A percentile compares a stretch with the other conserved stretches of the same genome.
These are phyloP conservation scores for Dryoscopus gambensis DNA, from an alignment of 2,113 vertebrate genomes.

Conservation along the genomic window DNA sequence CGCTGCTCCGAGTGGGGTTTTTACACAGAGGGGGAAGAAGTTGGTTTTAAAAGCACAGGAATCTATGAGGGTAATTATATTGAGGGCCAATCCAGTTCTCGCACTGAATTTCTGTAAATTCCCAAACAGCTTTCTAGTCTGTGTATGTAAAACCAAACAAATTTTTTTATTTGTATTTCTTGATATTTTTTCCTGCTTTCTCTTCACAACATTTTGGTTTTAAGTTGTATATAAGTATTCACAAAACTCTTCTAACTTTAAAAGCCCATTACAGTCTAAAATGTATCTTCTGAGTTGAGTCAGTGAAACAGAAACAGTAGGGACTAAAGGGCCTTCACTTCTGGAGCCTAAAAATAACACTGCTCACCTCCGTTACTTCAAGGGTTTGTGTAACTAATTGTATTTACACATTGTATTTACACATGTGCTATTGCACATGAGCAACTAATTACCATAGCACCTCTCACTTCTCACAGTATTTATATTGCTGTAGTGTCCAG, in stretches of 20 bases:
- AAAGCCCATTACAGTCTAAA: not conserved
- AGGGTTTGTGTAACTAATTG: not conserved
- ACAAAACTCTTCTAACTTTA: not conserved
- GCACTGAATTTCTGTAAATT: not conserved
- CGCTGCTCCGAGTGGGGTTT: rapidly evolving
- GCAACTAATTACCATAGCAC: not conserved
- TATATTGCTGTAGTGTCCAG: not conserved
- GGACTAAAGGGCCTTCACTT: not conserved
- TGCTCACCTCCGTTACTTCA: not conserved
- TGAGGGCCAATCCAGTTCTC: not conserved
- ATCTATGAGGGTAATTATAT: not conserved
- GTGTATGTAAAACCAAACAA: not conserved
- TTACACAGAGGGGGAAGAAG: not conserved
- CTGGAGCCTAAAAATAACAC: not conserved
- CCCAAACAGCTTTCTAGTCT: not conserved
- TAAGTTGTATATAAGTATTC: not conserved
- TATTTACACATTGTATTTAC: no score
- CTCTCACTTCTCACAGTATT: not conserved
- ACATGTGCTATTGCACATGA: not conserved
- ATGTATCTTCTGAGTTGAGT: not conserved
- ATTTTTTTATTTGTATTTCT: not conserved
- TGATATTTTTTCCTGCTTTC: not conserved
- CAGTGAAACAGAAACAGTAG: not conserved
- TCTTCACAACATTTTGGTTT: not conserved
- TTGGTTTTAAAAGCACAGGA: not conserved